These are phyloP conservation scores for Anguilla rostrata DNA, from an alignment of 2,113 vertebrate species.

Conservation along the genomic window DNA sequence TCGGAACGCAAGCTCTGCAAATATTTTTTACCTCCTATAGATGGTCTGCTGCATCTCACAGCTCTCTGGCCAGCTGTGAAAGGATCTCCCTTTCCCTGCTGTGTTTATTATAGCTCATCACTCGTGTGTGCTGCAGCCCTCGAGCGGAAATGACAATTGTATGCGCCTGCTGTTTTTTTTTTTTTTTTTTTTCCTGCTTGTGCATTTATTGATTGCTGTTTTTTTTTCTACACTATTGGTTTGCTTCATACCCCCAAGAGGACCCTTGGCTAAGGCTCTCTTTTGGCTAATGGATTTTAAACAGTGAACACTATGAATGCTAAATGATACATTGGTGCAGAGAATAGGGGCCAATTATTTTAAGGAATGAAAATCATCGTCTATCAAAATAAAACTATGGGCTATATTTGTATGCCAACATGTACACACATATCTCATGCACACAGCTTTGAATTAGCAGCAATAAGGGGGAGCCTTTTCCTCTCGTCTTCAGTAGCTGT, in stretches of 20 bases:
- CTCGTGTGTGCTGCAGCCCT: background rate
- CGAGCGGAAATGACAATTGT: background rate
- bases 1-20: background rate
- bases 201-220: background rate
- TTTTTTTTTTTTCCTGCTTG: background rate
- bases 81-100: background rate
- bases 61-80: background rate
- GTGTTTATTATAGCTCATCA: background rate
- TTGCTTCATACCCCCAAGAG: background rate
- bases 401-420: no score
- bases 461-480: no score
- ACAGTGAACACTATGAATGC: no score
- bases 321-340: no score
- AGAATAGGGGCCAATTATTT: no score
- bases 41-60: background rate
- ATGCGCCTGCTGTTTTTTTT: background rate
- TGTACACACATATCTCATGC: no score
- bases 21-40: background rate
- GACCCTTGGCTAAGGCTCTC: no score
- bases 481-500: background rate
- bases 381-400: no score
- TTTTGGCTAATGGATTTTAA: no score
- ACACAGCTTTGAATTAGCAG: no score
- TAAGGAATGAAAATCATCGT: no score
- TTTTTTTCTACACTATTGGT: background rate